Base-by-base conservation (phyloP, 2,888 invertebrate genomes). In the Leucophora obtusa region DNA sequence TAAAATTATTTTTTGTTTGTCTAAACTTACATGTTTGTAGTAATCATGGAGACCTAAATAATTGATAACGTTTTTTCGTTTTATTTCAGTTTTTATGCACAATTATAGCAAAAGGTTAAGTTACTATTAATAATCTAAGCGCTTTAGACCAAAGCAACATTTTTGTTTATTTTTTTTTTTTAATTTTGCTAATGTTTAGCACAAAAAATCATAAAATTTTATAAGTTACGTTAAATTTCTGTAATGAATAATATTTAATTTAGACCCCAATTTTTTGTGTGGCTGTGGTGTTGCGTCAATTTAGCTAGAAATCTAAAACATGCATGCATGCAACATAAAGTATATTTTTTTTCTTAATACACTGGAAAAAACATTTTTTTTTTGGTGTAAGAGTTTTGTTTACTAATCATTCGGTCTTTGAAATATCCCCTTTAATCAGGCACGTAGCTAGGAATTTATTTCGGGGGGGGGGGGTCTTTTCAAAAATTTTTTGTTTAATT, bases 41-140 rank as follows among this genome's bases (percentile, higher is more conserved):
- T 79, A 79, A 75, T 79, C 74, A 79, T 69, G 75, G 70, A 71
- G 79, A 71, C 79, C 79, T 21, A 74, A 71, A 79, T 74, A 79
- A 70, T 68, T 75, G 70, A 65, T 74, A 63, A 68, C 53, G 47
- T 70, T 79, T 74, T 74, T 54, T 4, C 9, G 7, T 33, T 53
- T 38, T n/a, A 14, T 33, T 56, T 43, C 18, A 6, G 38, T 18
- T 38, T 70, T 62, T 53, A 10, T 73, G 18, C 53, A 62, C 63
- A 65, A 59, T 70, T 74, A 62, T 56, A 66, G 75, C 75, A 75
- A 80, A 79, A 80, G 75, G 75, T 80, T 75, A 75, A 75, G 75
- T 71, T 75, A 68, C 71, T 71, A 72, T 80, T 75, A 79, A 79
- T 71, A 71, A 71, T 62, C 66, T 54, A 60, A 71, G 63, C 56